Conservation (phyloP, 2,797 vertebrate genomes). For the Poeciliopsis paucimaculata region DNA sequence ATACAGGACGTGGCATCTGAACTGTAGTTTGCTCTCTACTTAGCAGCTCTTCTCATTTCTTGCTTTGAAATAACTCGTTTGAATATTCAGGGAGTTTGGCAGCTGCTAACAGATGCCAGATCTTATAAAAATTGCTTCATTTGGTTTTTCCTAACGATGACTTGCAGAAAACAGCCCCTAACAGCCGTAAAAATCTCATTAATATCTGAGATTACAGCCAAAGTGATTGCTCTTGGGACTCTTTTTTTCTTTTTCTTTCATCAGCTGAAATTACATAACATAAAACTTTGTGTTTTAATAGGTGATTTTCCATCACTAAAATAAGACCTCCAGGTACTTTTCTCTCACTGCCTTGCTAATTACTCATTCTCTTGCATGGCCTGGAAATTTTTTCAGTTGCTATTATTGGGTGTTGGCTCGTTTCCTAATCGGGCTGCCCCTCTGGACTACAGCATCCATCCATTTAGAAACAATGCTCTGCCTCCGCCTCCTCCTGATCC, state of each 20-base stretch:
- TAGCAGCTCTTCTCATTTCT: not conserved
- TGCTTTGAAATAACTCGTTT: not conserved
- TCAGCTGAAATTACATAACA: not conserved
- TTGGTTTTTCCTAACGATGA: not conserved
- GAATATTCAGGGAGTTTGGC: not conserved
- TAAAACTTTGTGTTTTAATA: not conserved
- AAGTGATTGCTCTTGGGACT: not conserved
- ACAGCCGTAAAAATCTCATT: not conserved
- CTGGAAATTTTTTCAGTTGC: slow-evolving; percentile 66
- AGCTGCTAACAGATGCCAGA: not conserved
- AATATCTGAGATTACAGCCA: not conserved
- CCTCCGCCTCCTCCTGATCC: slow-evolving; percentile 53
- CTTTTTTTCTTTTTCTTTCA: not conserved
- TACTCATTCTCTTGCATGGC: slow-evolving; percentile 49
- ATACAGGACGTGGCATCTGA: not conserved
- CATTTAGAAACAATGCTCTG: slow-evolving; percentile 69
- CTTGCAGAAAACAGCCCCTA: not conserved
- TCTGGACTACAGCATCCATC: slow-evolving; percentile 64
- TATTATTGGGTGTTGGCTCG: slow-evolving; percentile 67
- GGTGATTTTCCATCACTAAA: not conserved
- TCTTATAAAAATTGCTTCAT: not conserved
- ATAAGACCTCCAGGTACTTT: slow-evolving; percentile 15
- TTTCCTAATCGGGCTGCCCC: slow-evolving; percentile 67
- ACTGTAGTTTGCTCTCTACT: not conserved
- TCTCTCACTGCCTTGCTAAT: slow-evolving; percentile 30